These are phyloP conservation scores for Microcebus tavaratra DNA, from an alignment of 2,113 vertebrate species.

Conservation along the genomic window DNA sequence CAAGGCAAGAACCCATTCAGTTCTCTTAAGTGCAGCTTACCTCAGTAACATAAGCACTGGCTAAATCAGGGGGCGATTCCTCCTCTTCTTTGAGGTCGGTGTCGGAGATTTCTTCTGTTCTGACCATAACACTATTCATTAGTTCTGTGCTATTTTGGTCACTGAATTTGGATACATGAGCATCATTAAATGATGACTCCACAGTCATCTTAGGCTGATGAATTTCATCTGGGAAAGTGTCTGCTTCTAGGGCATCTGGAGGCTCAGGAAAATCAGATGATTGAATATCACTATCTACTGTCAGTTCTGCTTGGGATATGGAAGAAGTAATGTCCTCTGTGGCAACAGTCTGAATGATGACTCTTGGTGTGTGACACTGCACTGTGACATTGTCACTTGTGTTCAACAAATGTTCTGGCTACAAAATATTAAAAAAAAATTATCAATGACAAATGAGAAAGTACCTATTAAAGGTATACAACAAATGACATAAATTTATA, in stretches of 20 bases:
- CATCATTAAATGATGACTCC: constrained; percentile 81
- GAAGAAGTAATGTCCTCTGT: constrained; percentile 91
- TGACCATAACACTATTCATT: constrained; percentile 85
- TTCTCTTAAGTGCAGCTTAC: constrained; percentile 74
- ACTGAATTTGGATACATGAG: constrained; percentile 83
- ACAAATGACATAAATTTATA: neutral
- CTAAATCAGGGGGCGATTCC: constrained; percentile 81
- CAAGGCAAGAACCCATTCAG: neutral
- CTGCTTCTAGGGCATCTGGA: constrained; percentile 82
- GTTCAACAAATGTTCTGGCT: constrained; percentile 94
- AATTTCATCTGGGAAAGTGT: constrained; percentile 84
- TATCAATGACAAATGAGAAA: constrained; percentile 24
- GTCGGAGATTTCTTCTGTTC: constrained; percentile 81
- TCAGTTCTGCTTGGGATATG: constrained; percentile 89
- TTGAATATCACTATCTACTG: constrained; percentile 85
- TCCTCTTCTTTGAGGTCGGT: constrained; percentile 82
- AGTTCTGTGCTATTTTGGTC: constrained; percentile 86
- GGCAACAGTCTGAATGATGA: constrained; percentile 96
- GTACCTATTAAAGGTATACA: neutral
- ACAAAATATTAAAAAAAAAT: constrained; percentile 50
- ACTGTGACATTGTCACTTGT: constrained; percentile 91
- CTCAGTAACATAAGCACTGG: constrained; percentile 85
- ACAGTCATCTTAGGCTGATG: constrained; percentile 83
- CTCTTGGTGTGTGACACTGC: constrained; percentile 91
- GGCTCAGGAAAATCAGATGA: constrained; percentile 83